Evolutionary conservation across 2,113 vertebrate species (phyloP).

Genomic region (Siniperca knerii): DNA sequence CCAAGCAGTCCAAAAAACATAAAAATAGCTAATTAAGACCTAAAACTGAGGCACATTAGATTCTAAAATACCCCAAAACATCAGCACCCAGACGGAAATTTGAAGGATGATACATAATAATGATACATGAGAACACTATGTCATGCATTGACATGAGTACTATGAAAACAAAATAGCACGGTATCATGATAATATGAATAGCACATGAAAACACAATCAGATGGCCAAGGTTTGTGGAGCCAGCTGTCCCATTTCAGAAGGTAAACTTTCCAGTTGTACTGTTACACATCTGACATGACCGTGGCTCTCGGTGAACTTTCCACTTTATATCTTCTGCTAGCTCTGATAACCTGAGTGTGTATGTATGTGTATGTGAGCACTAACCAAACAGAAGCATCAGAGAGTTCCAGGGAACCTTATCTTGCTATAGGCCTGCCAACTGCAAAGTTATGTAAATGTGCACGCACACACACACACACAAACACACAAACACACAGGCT

Average conservation of each 20-base stretch:
- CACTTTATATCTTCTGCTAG: constrained; percentile 72
- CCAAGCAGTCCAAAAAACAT: background rate
- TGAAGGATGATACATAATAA: constrained; percentile 13
- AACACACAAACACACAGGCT: background rate
- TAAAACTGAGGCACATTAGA: background rate
- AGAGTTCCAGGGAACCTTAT: constrained; percentile 77
- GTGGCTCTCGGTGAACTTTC: constrained; percentile 76
- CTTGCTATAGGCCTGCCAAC: constrained; percentile 55
- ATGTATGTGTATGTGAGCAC: constrained; percentile 40
- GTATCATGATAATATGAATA: constrained; percentile 12
- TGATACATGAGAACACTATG: background rate
- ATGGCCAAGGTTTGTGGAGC: constrained; percentile 28
- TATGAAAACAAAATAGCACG: constrained; percentile 33
- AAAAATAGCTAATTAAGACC: background rate
- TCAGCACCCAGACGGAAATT: background rate
- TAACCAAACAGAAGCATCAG: constrained; percentile 75
- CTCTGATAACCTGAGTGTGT: constrained; percentile 57
- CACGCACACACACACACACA: constrained; percentile 7
- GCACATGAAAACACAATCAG: constrained; percentile 32
- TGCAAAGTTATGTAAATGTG: constrained; percentile 81
- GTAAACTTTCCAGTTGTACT: constrained; percentile 52
- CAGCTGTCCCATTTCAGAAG: constrained; percentile 61
- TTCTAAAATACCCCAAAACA: background rate
- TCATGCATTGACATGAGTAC: background rate
- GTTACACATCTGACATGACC: constrained; percentile 60